Base-by-base conservation (phyloP, 2,888 invertebrate species). In the Hyles lineata region DNA sequence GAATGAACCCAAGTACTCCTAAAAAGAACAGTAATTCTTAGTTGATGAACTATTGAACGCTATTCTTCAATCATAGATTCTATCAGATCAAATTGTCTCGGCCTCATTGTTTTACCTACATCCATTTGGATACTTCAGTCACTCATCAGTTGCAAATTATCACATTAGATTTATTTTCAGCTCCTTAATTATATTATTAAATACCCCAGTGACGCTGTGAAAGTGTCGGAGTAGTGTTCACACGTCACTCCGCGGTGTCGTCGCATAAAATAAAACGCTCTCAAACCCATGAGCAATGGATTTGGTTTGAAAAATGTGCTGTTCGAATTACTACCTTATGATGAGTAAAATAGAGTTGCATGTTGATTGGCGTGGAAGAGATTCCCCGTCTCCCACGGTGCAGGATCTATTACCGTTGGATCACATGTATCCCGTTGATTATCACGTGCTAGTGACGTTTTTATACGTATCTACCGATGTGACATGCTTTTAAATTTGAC, bases 161-260 rank as follows among this genome's bases (percentile, higher is more conserved):
- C 17, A 50, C 55, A 55, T 55, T 55, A 1, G n/a, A 55, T 19
- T 55, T 78, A 78, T 78, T 77, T 79, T 74, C 62, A 72, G 63
- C 58, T 72, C 76, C 74, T 83, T 83, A 83, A 83, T 83, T 81
- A 83, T 78, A 80, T 82, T 78, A 82, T 82, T 80, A 81, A 80
- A 82, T 80, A 78, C 74, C 59, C 72, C 77, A 78, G 32, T 55
- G 25, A 81, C 80, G 87, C 90, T 92, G 92, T 92, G 92, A 93
- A 92, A 89, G 87, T 76, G 79, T 81, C 84, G 80, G 84, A 85
- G 82, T 79, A 75, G 76, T 78, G 91, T 93, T 93, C 93, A 91
- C 93, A 93, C 91, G 92, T 93, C 93, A 90, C 85, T 90, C 82
- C 73, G 72, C 83, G 77, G 83, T 82, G 81, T 85, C 87, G 79